phyloP scores from a whole-genome alignment of 2,797 vertebrate species.

The Spheniscus humboldti region DNA sequence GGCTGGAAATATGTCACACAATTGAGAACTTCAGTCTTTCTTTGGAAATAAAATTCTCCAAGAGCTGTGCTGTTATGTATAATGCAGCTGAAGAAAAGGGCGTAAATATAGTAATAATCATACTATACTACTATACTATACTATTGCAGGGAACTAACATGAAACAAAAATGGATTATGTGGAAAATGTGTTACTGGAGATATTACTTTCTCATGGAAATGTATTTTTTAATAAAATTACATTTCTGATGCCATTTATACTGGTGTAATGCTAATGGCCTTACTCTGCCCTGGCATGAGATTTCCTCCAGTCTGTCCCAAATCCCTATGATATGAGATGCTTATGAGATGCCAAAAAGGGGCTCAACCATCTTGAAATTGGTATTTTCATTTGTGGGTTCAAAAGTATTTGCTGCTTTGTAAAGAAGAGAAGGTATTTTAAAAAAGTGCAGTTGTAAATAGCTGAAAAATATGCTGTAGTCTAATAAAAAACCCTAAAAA shows the following conservation, averaged over 20 bases:
- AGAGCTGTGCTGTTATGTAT: neutral
- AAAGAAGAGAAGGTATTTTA: neutral
- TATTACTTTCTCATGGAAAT: neutral
- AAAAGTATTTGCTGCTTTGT: neutral
- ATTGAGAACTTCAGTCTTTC: neutral
- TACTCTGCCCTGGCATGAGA: neutral
- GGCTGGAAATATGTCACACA: fast-evolving
- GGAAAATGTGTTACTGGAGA: neutral
- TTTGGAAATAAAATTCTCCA: neutral
- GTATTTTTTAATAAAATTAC: neutral
- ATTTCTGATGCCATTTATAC: neutral
- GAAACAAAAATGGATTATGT: neutral
- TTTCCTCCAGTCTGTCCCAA: neutral
- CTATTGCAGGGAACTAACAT: neutral
- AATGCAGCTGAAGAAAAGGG: neutral
- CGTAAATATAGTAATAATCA: neutral
- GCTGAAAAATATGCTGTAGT: neutral
- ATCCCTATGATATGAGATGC: neutral
- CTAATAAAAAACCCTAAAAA: neutral
- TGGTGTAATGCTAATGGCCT: neutral
- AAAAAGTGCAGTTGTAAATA: neutral
- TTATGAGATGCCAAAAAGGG: neutral
- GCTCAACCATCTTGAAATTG: neutral
- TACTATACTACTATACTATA: neutral
- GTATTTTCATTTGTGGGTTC: neutral